Conservation (phyloP, 2,888 invertebrate genomes). For the Syrista parreyssii region DNA sequence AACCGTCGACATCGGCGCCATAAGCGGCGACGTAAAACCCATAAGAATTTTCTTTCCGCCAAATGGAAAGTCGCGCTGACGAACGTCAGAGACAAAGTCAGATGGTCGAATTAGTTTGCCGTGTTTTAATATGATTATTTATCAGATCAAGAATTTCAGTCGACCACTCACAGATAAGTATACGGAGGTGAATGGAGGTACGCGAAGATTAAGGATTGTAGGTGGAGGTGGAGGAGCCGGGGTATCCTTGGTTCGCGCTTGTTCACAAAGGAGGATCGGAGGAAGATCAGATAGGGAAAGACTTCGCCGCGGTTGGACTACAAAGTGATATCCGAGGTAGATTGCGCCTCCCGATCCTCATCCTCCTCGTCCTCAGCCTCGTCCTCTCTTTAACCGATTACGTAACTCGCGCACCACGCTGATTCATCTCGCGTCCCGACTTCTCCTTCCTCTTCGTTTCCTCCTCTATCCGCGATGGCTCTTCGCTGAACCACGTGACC, state of each 20-base stretch:
- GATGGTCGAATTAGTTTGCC: neutral
- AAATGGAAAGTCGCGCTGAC: neutral
- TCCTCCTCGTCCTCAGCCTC: neutral
- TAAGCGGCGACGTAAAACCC: neutral
- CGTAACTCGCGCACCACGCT: constrained; percentile 49
- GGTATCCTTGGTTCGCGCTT: constrained; percentile 28
- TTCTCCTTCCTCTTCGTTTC: neutral
- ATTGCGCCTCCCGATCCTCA: constrained; percentile 49
- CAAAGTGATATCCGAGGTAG: constrained; percentile 62
- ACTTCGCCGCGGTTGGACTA: constrained; percentile 54
- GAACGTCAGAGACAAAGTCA: neutral
- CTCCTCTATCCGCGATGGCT: constrained; percentile 10
- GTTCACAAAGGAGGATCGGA: constrained; percentile 14
- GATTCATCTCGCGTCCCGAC: constrained; percentile 41
- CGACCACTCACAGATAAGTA: neutral
- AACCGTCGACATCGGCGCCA: neutral
- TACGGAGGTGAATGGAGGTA: neutral
- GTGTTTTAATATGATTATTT: neutral
- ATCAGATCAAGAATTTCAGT: neutral
- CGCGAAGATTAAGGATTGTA: neutral
- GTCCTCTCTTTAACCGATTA: constrained; percentile 47
- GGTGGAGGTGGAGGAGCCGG: constrained; percentile 4
- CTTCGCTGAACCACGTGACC: neutral
- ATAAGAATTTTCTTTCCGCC: neutral
- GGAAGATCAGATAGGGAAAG: constrained; percentile 55